Conservation (phyloP, 2,888 invertebrate genomes). For the Tetropium fuscum region DNA sequence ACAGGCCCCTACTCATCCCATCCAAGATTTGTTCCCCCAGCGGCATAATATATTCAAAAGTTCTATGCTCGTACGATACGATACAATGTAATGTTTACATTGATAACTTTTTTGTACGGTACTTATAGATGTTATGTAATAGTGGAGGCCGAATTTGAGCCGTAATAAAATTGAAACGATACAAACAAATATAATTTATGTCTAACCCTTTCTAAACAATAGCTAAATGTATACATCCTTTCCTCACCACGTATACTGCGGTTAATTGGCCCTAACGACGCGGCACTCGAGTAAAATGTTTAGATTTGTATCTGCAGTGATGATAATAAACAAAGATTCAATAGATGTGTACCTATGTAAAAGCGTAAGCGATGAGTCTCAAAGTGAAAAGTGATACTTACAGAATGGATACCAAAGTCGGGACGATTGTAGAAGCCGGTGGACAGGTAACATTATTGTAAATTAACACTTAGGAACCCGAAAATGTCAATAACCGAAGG, state of each 20-base stretch:
- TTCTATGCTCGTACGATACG: too few species aligned
- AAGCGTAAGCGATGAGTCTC: too few species aligned
- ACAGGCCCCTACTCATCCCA: too few species aligned
- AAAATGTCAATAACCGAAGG: not conserved
- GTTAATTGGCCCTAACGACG: constrained; percentile 40
- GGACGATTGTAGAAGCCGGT: not conserved
- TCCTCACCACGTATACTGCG: constrained; percentile 36
- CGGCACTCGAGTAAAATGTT: constrained; percentile 36
- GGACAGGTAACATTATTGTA: not conserved
- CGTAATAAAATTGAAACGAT: constrained; percentile 39
- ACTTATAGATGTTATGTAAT: too few species aligned
- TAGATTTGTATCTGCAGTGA: constrained; percentile 33
- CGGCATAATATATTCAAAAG: too few species aligned
- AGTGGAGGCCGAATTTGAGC: too few species aligned
- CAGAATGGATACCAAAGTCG: not conserved
- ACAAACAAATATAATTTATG: constrained; percentile 45
- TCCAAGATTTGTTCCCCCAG: too few species aligned
- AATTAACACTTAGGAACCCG: not conserved
- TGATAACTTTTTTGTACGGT: too few species aligned
- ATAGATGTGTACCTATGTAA: too few species aligned
- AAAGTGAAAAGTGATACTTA: not conserved
- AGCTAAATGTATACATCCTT: constrained; percentile 45
- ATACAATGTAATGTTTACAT: too few species aligned
- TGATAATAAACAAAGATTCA: constrained; percentile 8
- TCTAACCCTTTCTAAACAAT: constrained; percentile 41